Evolutionary conservation across 1,140 invertebrate species (phyloP).

Genomic region (Eciton burchellii): DNA sequence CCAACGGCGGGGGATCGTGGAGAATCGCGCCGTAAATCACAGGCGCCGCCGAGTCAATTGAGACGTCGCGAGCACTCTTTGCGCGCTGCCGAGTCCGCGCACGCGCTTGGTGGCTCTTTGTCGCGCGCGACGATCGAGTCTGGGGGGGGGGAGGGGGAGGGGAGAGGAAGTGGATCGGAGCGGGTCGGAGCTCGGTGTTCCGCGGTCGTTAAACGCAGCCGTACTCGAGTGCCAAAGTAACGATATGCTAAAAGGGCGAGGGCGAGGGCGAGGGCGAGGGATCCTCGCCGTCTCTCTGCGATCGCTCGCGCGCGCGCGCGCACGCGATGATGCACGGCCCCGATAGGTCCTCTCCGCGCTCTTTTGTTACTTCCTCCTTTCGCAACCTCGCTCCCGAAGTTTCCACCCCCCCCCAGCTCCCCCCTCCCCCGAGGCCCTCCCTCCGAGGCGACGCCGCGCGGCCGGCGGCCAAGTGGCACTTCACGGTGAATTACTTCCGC

Average conservation of each 20-base stretch:
- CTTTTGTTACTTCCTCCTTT: conserved; percentile 27
- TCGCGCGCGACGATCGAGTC: conserved; percentile 39
- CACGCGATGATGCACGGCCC: conserved; percentile 74
- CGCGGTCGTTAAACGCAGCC: conserved; percentile 82
- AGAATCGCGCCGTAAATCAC: conserved; percentile 79
- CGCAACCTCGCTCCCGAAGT: conserved; percentile 16
- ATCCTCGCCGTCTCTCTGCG: conserved; percentile 49
- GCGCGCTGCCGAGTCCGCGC: conserved; percentile 63
- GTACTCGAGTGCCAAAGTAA: conserved; percentile 79
- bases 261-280: conserved; percentile 57
- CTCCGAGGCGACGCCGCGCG: conserved; percentile 60
- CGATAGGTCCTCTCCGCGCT: conserved; percentile 64
- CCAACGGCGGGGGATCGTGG: conserved; percentile 35
- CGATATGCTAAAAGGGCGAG: conserved; percentile 81
- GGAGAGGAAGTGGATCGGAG: conserved; percentile 36
- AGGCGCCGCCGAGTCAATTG: conserved; percentile 81
- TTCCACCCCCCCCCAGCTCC: conserved; percentile 19
- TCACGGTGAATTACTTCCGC: conserved; percentile 79
- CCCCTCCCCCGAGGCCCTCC: conserved; percentile 27
- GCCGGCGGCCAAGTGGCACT: conserved; percentile 75
- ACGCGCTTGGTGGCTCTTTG: conserved; percentile 69
- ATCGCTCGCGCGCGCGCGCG: conserved; percentile 47
- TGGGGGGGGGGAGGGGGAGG: conserved; percentile 39
- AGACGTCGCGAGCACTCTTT: conserved; percentile 83
- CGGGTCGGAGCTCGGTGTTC: too few species aligned